phyloP scores from a whole-genome alignment of 2,888 invertebrate genomes.

The Dryomyza anilis region DNA sequence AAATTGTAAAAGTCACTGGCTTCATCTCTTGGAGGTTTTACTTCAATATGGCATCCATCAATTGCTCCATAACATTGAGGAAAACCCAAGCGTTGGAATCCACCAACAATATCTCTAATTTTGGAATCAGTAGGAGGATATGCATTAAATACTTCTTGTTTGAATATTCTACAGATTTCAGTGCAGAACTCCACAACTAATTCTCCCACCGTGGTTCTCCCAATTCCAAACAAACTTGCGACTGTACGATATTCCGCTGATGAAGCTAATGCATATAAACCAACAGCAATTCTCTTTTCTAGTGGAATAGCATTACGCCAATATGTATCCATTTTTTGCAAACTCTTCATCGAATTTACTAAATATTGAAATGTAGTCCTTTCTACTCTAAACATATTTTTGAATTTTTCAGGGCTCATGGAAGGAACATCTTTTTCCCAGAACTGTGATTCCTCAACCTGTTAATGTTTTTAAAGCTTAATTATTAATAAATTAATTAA shows the following conservation, averaged over 20 bases:
- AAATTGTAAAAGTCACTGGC: conserved; percentile 22
- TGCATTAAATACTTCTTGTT: background rate
- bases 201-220: background rate
- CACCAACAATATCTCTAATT: conserved; percentile 13
- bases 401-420: background rate
- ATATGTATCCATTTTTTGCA: background rate
- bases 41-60: conserved; percentile 27
- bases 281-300: background rate
- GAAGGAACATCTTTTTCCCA: background rate
- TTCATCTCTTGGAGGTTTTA: conserved; percentile 16
- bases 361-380: background rate
- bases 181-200: background rate
- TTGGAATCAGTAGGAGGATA: conserved; percentile 16
- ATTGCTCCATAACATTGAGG: conserved; percentile 25
- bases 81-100: conserved; percentile 23
- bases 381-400: background rate
- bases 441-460: background rate
- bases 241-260: background rate
- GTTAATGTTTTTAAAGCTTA: background rate
- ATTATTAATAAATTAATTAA: background rate
- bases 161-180: background rate
- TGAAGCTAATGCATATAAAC: background rate
- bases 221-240: background rate
- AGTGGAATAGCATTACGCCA: background rate
- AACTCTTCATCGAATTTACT: too few relatives aligned